These are phyloP conservation scores for Aromia moschata DNA, from an alignment of 2,888 invertebrate species.

Conservation along the genomic window DNA sequence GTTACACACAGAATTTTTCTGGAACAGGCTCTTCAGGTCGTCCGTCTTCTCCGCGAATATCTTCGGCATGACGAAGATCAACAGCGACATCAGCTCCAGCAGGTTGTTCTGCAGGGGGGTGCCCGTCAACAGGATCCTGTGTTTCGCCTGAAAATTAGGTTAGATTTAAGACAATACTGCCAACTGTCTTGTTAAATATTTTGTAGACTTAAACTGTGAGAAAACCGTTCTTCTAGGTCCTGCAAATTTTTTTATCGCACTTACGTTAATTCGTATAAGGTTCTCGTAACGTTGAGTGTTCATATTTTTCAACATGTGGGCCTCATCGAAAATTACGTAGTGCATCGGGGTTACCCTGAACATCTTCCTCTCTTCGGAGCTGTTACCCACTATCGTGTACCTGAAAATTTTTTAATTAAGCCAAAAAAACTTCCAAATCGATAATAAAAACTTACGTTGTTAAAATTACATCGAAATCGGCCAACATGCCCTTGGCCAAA, in stretches of 20 bases:
- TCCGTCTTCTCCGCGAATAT: slow-evolving; percentile 90
- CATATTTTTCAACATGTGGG: slow-evolving; percentile 99
- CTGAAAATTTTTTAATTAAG: slow-evolving; percentile 52
- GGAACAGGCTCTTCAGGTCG: slow-evolving; percentile 87
- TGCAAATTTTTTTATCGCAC: too few species aligned
- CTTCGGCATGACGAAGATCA: slow-evolving; percentile 96
- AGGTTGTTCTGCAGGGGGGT: slow-evolving; percentile 97
- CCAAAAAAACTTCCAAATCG: background rate
- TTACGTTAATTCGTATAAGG: slow-evolving; percentile 78
- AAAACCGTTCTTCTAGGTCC: too few species aligned
- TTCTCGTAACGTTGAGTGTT: slow-evolving; percentile 89
- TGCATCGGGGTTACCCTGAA: slow-evolving; percentile 89
- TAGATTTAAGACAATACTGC: background rate
- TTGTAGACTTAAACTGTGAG: too few species aligned
- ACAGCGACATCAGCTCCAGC: slow-evolving; percentile 91
- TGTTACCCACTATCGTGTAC: slow-evolving; percentile 82
- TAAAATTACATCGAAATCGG: slow-evolving; percentile 83
- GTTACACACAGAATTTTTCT: slow-evolving; percentile 74
- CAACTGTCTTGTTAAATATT: too few species aligned
- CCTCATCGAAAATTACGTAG: slow-evolving; percentile 96
- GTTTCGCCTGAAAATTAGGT: slow-evolving; percentile 76
- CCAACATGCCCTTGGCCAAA: slow-evolving; percentile 77
- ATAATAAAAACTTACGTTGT: slow-evolving; percentile 78
- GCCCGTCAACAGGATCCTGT: slow-evolving; percentile 90
- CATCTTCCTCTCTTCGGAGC: slow-evolving; percentile 88